Evolutionary conservation across 1,140 invertebrate genomes (phyloP).

Genomic region (Eubasilissa regina): DNA sequence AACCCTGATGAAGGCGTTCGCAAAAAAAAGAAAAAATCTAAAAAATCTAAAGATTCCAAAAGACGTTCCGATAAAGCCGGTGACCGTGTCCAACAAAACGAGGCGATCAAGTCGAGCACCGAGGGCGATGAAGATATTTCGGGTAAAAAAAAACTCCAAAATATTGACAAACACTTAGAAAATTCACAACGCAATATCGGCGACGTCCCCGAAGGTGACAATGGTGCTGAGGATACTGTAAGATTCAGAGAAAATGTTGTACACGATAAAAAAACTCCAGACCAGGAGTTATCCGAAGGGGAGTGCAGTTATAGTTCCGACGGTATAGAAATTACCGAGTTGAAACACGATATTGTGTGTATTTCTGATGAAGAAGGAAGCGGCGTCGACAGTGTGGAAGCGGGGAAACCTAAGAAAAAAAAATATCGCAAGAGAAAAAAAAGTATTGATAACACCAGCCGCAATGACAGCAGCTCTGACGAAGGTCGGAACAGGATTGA

Average conservation of each 20-base stretch:
- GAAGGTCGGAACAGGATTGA: not conserved
- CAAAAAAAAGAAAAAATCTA: conserved; percentile 44
- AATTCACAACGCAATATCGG: conserved; percentile 13
- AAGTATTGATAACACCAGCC: not conserved
- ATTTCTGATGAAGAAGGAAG: conserved; percentile 49
- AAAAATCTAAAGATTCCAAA: conserved; percentile 34
- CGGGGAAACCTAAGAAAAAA: conserved; percentile 38
- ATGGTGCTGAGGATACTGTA: not conserved
- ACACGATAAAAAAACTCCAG: conserved; percentile 11
- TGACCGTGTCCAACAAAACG: not conserved
- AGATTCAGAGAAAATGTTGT: not conserved
- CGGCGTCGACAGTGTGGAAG: conserved; percentile 8
- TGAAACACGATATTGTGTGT: conserved; percentile 49
- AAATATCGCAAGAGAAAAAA: conserved; percentile 48
- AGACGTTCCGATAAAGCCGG: not conserved
- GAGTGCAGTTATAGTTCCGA: conserved; percentile 57
- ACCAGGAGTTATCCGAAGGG: conserved; percentile 49
- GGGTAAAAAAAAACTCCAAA: conserved; percentile 48
- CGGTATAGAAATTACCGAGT: conserved; percentile 42
- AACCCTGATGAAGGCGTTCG: not conserved
- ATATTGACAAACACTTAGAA: conserved; percentile 46
- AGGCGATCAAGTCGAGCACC: not conserved
- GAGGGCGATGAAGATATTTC: not conserved
- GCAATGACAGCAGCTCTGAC: not conserved
- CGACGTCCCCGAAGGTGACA: not conserved